Evolutionary conservation across 2,113 vertebrate genomes (phyloP), one percentile per base, ranked within the genome.

Genomic region (Corvus hawaiiensis): DNA sequence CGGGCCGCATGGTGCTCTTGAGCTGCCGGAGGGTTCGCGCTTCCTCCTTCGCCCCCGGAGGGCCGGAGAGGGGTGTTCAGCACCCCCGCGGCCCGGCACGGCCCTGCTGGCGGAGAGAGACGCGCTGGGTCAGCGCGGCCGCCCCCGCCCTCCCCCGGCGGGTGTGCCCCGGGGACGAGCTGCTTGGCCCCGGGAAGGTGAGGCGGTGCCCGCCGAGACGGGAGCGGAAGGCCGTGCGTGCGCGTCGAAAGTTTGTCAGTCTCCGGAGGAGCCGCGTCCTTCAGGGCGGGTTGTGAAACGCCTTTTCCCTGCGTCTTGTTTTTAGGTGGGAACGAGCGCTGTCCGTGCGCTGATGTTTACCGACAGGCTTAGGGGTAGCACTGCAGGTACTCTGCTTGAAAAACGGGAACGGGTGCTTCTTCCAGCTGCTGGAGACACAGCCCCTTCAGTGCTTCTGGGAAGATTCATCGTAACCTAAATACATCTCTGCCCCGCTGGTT

Each of bases 41-140:
- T 35, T 3, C 14, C 33, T 12, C 2, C 16, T 5, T 7, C 10
- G 5, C 2, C 8, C 12, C 10, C 6, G 4, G 11, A 16, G 51
- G 46, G 48, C 43, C 7, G 30, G 16, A 61, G 39, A 20, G 49
- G 28, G 27, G 21, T 5, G 55, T 8, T 49, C 9, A 9, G 44
- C 20, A 6, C 13, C 20, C 20, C 61, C 11, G 48, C 46, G 68
- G n/a, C 68, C 41, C 55, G 30, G 30, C 67, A 9, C 24, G 28
- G 63, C 43, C 51, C 22, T 52, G 48, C 32, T 2, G 49, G 58
- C 22, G 24, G 14, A 23, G 20, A 8, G n/a, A 27, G 66, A 24
- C 16, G 21, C 19, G 14, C 32, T 16, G 43, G 64, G n/a, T 27
- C 33, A 8, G 48, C 15, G 43, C 46, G 24, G 63, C 74, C 35